Base-by-base conservation (phyloP, 92 coral and sea anemone genomes). In the Phenganax subtilis region DNA sequence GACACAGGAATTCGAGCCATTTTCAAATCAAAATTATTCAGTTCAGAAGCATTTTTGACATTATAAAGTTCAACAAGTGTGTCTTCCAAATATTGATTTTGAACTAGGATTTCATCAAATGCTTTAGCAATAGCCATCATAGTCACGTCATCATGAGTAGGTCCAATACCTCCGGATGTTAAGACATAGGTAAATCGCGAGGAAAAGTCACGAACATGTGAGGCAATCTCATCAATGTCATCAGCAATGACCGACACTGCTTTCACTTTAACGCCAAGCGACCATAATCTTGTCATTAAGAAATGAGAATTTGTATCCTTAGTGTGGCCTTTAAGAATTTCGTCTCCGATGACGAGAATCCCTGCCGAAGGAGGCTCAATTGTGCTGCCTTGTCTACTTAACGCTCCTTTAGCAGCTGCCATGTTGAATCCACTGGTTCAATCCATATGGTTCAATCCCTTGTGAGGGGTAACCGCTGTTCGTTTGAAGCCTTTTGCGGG, bases 71-170 rank as follows among this genome's bases (percentile, higher is more conserved):
- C 73, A 1, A 89, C 85, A 30, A 94, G 72, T 28, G 89, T 25
- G 52, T 83, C 85, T 52, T 75, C 83, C 54, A 92, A 78, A 51
- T 92, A 86, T 60, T 90, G 87, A 81, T 92, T 92, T 27, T 75
- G 84, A 20, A 90, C 92, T 28, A 94, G 90, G 58, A 75, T 85
- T 76, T 94, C 97, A 30, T 82, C 87, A 74, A 94, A 94, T 9
- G 97, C 97, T 76, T 87, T 92, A 54, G 96, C 92, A 65, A 94
- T 86, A 47, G 97, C 92, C n/a, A 79, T 73, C 80, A 92, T 64
- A 16, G 98, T 94, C 54, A 94, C 91, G 84, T 94, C 98, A 67
- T 94, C 98, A 68, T 94, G 98, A 27, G 98, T 94, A 6, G 98
- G 98, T 12, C 98, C 98, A 12, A 94, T 90, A 51, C 98, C 98